phyloP scores from a whole-genome alignment of 2,113 vertebrate genomes.

The Bos taurus region DNA sequence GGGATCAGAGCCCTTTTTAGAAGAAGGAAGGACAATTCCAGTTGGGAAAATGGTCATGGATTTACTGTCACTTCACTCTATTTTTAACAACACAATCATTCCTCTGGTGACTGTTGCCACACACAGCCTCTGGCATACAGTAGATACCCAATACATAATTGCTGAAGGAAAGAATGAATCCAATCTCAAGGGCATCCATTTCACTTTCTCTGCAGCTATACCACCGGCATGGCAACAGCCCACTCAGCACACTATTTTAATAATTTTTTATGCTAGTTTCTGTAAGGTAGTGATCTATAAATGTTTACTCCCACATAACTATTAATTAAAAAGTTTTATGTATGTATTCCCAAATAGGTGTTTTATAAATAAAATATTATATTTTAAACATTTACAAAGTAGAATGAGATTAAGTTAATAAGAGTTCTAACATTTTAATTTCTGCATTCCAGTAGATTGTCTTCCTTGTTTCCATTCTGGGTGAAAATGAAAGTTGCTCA shows the following conservation, averaged over 20 bases:
- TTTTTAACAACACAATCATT: constrained; percentile 37
- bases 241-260: constrained; percentile 2
- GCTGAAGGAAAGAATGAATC: constrained; percentile 45
- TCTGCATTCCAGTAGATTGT: not conserved
- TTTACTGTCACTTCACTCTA: constrained; percentile 29
- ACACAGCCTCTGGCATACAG: constrained; percentile 26
- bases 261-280: not conserved
- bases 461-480: not conserved
- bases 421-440: not conserved
- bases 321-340: not conserved
- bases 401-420: not conserved
- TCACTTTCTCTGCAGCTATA: constrained; percentile 50
- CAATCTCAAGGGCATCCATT: not conserved
- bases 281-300: not conserved
- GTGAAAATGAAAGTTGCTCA: not conserved
- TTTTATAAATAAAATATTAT: not conserved
- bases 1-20: not conserved
- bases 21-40: not conserved
- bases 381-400: not conserved
- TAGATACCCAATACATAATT: constrained; percentile 16
- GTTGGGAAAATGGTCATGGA: not conserved
- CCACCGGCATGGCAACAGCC: not conserved
- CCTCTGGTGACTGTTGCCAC: not conserved
- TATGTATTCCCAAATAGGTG: not conserved
- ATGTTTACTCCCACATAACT: not conserved